Evolutionary conservation across 2,113 vertebrate species (phyloP), one percentile per base, ranked within the genome.

Genomic region (Lycocorax pyrrhopterus): DNA sequence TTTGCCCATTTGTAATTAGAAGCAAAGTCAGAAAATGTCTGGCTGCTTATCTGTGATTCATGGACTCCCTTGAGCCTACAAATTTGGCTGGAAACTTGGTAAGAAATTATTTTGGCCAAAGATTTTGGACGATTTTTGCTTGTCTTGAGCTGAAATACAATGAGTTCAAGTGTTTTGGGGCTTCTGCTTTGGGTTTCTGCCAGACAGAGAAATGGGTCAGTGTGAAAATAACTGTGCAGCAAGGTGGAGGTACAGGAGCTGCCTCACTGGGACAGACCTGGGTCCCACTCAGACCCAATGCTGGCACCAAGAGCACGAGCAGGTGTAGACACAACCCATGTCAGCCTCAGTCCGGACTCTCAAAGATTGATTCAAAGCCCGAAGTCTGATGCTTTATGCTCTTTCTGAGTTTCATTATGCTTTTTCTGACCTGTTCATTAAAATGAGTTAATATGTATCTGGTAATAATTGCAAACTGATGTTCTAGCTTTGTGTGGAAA

Each of bases 141-240:
- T 4, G 1, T 13, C 10, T 80, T 81, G 88, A 86, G 69, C 76
- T 60, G 69, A 84, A 93, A 87, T 78, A 66, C 43, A 53, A 56
- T 10, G 60, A 97, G 73, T 80, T 87, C 41, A 86, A 93, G 68
- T 53, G 41, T 56, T 95, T 35, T 49, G 94, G 68, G 88, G 88
- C 96, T 95, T 93, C 94, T 95, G 83, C 88, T 94, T 83, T 94
- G 94, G 66, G 22, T 78, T 81, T 77, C 39, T 86, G 88, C 79
- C 94, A 95, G 75, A 12, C 7, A 49, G 60, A 77, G 73, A 78
- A 92, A 72, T 39, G 68, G 60, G 69, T 90, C 56, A 81, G 29
- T 51, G 14, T 27, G 49, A 74, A 93, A 84, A 74, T 17, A 74
- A 64, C 53, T 35, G 2, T 6, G n/a, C 19, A 81, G 64, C 19